These are phyloP conservation scores for Apodemia duryi DNA, from an alignment of 2,888 invertebrate species.

Conservation along the genomic window DNA sequence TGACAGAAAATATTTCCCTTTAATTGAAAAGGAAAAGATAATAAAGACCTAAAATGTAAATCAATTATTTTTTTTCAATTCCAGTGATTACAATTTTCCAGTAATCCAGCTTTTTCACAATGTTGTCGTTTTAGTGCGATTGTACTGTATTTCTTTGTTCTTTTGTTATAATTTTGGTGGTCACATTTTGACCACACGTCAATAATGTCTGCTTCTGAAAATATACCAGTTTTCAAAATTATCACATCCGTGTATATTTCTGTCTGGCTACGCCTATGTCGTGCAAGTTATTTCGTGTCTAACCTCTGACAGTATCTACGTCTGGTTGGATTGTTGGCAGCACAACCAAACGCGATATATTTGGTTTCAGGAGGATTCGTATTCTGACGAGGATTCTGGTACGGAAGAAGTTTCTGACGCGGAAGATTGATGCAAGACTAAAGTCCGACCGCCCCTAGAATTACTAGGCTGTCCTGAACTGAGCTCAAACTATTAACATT, in stretches of 20 bases:
- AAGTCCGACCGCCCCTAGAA: conserved; percentile 42
- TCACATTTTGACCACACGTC: neutral
- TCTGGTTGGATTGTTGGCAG: conserved; percentile 48
- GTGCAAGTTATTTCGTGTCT: neutral
- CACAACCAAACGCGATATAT: conserved; percentile 61
- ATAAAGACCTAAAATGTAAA: too few relatives aligned
- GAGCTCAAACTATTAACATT: conserved; percentile 29
- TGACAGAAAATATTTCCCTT: too few relatives aligned
- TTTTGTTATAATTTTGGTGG: neutral
- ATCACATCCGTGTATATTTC: neutral
- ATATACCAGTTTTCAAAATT: neutral
- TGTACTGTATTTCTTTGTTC: neutral
- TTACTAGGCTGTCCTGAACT: conserved; percentile 41
- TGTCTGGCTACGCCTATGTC: neutral
- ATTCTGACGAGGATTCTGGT: conserved; percentile 71
- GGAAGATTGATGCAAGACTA: conserved; percentile 62
- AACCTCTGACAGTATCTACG: conserved; percentile 45
- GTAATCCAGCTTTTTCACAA: neutral
- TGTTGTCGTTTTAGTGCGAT: neutral
- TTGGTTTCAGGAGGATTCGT: conserved; percentile 78
- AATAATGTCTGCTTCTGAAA: neutral
- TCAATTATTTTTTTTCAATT: too few relatives aligned
- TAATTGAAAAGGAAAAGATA: too few relatives aligned
- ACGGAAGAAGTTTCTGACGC: conserved; percentile 72
- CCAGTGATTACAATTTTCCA: too few relatives aligned